These are phyloP conservation scores for Leptarthrus brevirostris DNA, from an alignment of 2,888 invertebrate genomes.

Conservation along the genomic window DNA sequence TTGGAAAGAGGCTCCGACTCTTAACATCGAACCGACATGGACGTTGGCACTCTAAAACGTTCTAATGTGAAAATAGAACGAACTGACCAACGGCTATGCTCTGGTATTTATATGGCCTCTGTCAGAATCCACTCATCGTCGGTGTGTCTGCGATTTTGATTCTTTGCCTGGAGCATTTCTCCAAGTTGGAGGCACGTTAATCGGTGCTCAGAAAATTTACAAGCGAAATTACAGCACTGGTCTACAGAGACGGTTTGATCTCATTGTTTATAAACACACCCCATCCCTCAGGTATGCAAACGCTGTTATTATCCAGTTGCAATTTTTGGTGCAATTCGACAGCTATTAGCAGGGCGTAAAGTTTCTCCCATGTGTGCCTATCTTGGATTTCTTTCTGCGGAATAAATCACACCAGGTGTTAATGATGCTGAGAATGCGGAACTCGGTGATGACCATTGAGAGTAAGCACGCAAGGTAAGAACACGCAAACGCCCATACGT, in stretches of 20 bases:
- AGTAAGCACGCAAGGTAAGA: constrained; percentile 39
- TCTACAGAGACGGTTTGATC: constrained; percentile 1
- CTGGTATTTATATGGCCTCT: constrained; percentile 7
- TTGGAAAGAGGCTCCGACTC: constrained; percentile 7
- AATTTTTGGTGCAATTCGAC: constrained; percentile 47
- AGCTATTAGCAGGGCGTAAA: constrained; percentile 48
- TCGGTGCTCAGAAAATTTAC: constrained; percentile 43
- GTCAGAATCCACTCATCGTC: constrained; percentile 17
- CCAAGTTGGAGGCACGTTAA: constrained; percentile 47
- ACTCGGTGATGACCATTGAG: constrained; percentile 5
- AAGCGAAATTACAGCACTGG: constrained; percentile 30
- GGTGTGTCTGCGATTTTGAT: constrained; percentile 40
- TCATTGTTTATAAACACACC: constrained; percentile 51
- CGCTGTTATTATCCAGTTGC: constrained; percentile 53
- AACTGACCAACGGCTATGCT: neutral
- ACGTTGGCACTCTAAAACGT: constrained; percentile 4
- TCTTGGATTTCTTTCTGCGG: neutral
- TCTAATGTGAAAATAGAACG: constrained; percentile 23
- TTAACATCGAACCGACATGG: neutral
- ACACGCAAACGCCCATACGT: constrained; percentile 50
- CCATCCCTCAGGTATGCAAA: constrained; percentile 49
- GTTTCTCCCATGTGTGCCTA: constrained; percentile 25
- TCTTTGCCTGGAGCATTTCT: constrained; percentile 28
- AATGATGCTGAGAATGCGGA: constrained; percentile 40
- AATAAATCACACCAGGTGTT: constrained; percentile 49